Percentiles rank a stretch among this genome's conserved stretches.
phyloP scores from a whole-genome alignment of 2,888 invertebrate species.

The Trissolcus brochymenae region DNA sequence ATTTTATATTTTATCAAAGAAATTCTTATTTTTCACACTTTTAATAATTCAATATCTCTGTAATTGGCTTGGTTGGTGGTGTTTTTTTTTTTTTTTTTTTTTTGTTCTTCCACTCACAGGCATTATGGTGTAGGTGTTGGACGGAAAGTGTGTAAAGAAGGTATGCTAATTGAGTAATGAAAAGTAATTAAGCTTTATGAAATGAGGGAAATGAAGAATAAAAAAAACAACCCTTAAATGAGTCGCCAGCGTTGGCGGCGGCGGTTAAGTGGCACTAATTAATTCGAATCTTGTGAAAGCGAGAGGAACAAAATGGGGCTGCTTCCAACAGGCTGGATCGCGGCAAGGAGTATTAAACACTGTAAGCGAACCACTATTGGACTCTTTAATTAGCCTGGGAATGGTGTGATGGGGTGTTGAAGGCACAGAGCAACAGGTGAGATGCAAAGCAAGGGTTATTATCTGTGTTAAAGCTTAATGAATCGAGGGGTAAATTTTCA shows the following conservation, averaged over 20 bases:
- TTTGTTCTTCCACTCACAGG: too few species aligned
- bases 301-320: slow-evolving; percentile 66
- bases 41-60: too few species aligned
- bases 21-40: too few species aligned
- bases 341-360: slow-evolving; percentile 71
- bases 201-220: slow-evolving; percentile 72
- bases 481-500: slow-evolving; percentile 55
- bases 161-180: slow-evolving; percentile 74
- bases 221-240: slow-evolving; percentile 73
- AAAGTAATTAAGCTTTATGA: slow-evolving; percentile 66
- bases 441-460: slow-evolving; percentile 76
- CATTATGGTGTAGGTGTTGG: slow-evolving; percentile 25
- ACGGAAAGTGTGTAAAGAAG: slow-evolving; percentile 55
- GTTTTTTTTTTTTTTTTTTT: too few species aligned
- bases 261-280: slow-evolving; percentile 68
- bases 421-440: slow-evolving; percentile 75
- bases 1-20: too few species aligned
- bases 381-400: slow-evolving; percentile 74
- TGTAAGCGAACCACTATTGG: slow-evolving; percentile 71
- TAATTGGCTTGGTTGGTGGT: too few species aligned
- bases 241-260: slow-evolving; percentile 63
- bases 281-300: slow-evolving; percentile 72
- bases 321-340: slow-evolving; percentile 56
- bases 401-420: slow-evolving; percentile 69
- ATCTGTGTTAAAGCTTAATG: slow-evolving; percentile 65